Evolutionary conservation across 2,113 vertebrate species (phyloP).

Genomic region (Chaenogobius annularis): DNA sequence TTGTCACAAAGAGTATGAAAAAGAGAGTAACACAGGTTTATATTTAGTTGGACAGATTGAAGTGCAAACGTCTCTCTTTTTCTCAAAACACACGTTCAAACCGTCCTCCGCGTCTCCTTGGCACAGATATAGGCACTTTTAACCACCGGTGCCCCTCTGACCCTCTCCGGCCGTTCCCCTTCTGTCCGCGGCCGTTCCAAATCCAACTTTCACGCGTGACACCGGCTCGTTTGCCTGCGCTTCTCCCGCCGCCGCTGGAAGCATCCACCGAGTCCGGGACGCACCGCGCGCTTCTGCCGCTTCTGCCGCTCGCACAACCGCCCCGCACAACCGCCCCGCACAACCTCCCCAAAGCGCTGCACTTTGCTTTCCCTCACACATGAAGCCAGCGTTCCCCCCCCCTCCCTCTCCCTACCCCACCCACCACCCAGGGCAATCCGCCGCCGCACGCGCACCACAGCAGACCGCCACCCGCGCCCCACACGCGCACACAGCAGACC

Average conservation of each 20-base stretch:
- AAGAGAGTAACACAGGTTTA: not conserved
- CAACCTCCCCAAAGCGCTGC: conserved; percentile 81
- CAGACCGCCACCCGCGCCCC: no score
- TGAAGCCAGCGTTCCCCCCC: conserved; percentile 36
- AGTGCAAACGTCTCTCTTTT: not conserved
- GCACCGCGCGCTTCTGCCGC: not conserved
- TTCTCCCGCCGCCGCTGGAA: not conserved
- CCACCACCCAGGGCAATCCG: conserved; percentile 16
- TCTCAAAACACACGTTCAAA: not conserved
- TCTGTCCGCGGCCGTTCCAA: conserved; percentile 5
- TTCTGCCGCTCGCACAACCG: not conserved
- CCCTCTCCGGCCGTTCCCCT: not conserved
- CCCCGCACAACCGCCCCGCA: not conserved
- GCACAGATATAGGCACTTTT: not conserved
- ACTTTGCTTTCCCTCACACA: conserved; percentile 80
- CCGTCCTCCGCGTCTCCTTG: not conserved
- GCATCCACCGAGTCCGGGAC: not conserved
- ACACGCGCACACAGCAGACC: conserved; percentile 58
- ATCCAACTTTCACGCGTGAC: conserved; percentile 5
- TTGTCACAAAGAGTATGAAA: no score
- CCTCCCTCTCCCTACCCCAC: no score
- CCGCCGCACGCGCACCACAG: no score
- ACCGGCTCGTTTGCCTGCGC: conserved; percentile 5
- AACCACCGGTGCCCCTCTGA: not conserved
- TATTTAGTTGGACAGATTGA: not conserved